Percentiles rank a stretch among this genome's conserved stretches.
Evolutionary conservation across 2,797 vertebrate genomes (phyloP).

Genomic region (Cygnus olor): DNA sequence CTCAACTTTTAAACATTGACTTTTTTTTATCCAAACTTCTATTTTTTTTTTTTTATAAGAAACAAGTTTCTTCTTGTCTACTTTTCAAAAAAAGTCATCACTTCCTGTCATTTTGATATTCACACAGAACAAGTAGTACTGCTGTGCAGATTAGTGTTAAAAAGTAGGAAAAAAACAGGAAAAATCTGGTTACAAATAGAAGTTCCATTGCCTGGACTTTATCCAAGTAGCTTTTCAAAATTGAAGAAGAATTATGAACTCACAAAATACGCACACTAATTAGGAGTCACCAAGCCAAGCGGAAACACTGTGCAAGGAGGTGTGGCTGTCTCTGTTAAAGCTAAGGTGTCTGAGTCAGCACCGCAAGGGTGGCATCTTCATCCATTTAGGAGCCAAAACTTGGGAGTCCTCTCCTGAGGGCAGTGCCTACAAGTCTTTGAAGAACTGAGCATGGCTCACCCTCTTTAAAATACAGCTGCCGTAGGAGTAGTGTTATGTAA

Average conservation of each 20-base stretch:
- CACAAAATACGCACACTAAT: neutral
- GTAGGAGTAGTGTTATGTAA: neutral
- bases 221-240: neutral
- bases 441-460: neutral
- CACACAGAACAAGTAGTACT: neutral
- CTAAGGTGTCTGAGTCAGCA: slow-evolving; percentile 21
- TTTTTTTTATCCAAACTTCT: neutral
- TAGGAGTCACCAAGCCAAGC: neutral
- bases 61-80: slow-evolving; percentile 24
- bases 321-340: neutral
- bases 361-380: neutral
- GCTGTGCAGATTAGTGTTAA: neutral
- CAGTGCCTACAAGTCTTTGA: slow-evolving; percentile 52
- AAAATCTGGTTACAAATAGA: neutral
- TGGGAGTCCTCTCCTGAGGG: slow-evolving; percentile 4
- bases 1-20: neutral
- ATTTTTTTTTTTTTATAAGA: neutral
- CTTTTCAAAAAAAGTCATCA: neutral
- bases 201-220: neutral
- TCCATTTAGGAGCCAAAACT: slow-evolving; percentile 9
- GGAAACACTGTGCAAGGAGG: neutral
- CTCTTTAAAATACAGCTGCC: neutral
- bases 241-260: neutral
- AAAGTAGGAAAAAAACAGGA: neutral
- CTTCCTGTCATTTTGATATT: slow-evolving; percentile 7